phyloP scores from a whole-genome alignment of 2,113 vertebrate genomes.

The Podarcis muralis region DNA sequence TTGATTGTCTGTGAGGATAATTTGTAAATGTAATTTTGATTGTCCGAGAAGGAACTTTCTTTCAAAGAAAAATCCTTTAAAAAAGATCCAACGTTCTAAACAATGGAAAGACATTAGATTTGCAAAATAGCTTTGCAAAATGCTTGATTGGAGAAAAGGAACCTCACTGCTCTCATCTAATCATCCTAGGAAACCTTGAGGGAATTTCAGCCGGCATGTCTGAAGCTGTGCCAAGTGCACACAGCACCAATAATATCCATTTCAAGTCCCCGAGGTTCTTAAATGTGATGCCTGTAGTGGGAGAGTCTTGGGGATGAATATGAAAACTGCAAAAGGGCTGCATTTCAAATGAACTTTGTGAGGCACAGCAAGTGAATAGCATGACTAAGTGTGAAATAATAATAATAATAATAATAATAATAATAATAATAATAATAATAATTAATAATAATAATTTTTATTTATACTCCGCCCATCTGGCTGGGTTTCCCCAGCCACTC shows the following conservation, averaged over 20 bases:
- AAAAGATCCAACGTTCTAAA: too few relatives aligned
- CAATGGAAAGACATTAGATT: background rate
- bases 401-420: too few relatives aligned
- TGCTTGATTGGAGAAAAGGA: background rate
- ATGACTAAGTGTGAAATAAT: too few relatives aligned
- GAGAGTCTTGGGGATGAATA: background rate
- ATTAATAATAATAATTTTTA: too few relatives aligned
- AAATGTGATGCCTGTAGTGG: background rate
- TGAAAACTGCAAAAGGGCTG: background rate
- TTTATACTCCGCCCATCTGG: too few relatives aligned
- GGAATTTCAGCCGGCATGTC: background rate
- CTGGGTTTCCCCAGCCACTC: too few relatives aligned
- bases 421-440: too few relatives aligned
- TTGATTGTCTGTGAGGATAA: background rate
- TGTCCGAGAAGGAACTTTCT: background rate
- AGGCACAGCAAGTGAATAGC: too few relatives aligned
- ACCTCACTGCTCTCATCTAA: background rate
- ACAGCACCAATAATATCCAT: background rate
- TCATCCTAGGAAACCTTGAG: background rate
- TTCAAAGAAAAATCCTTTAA: background rate
- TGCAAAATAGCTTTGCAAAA: background rate
- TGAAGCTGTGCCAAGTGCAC: background rate
- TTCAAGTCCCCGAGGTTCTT: background rate
- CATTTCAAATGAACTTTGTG: background rate
- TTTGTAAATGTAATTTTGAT: conserved; percentile 11